Conservation (phyloP, 2,113 vertebrate genomes). For the Petaurus breviceps region DNA sequence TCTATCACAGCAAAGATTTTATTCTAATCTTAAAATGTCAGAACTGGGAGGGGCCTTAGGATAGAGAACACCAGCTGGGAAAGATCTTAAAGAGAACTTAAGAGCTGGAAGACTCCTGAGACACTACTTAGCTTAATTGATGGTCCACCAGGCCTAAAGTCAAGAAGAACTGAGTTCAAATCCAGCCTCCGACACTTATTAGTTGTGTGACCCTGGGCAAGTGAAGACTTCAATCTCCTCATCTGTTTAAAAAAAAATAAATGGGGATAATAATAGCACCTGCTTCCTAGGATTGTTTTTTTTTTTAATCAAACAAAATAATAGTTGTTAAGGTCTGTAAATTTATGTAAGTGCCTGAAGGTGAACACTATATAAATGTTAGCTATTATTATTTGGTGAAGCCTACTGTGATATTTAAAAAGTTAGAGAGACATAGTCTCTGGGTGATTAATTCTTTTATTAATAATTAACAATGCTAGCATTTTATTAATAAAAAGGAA, state of each 20-base stretch:
- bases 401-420: neutral
- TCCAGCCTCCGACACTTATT: neutral
- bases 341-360: neutral
- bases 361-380: neutral
- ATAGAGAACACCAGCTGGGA: neutral
- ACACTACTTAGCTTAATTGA: neutral
- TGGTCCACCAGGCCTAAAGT: neutral
- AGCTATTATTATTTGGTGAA: neutral
- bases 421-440: neutral
- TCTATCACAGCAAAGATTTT: neutral
- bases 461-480: too few species aligned
- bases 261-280: neutral
- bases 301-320: neutral
- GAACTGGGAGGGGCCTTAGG: neutral
- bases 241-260: neutral
- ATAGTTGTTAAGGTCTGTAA: neutral
- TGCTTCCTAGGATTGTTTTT: neutral
- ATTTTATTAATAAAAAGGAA: neutral
- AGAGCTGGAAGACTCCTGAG: neutral
- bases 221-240: neutral
- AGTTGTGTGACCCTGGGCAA: neutral
- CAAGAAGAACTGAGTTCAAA: neutral
- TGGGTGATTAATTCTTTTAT: neutral
- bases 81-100: neutral
- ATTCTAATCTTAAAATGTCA: neutral